Base-by-base conservation (phyloP, 2,888 invertebrate genomes). In the Leptinotarsa tumamoca region DNA sequence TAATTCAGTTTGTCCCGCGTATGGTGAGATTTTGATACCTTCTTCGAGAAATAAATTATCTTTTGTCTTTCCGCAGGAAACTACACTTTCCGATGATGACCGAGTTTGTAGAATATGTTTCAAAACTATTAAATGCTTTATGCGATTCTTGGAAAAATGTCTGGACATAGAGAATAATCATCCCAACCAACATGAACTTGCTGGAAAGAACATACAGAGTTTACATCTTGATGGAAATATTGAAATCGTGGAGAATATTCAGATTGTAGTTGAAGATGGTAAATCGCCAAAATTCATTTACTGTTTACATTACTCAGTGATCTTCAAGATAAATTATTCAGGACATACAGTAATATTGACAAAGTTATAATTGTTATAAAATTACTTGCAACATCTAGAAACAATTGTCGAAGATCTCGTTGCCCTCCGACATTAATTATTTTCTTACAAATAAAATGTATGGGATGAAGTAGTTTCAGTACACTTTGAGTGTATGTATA, bases 91-190 rank as follows among this genome's bases (percentile, higher is more conserved):
- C 17, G 74, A 75, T 17, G 50, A 43, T 18, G 76, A 80, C 63
- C 67, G 69, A 18, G 75, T 80, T 72, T 80, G 80, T 72, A 68
- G 21, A 50, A 67, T 51, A 43, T 80, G 80, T 74, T 73, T 72
- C 50, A 69, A 74, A 56, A 76, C 69, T n/a, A 54, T 80, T 21
- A 76, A 72, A 56, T 72, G 54, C 13, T 76, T 75, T 61, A 49
- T 73, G 23, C 61, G 54, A 58, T 80, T 80, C 33, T 58, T 80
- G 13, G 72, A 78, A 14, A 78, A 72, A 68, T 80, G 80, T 58
- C 63, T 80, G 18, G 73, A 78, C 15, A 73, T 79, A 18, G 80
- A 80, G 52, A 52, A 61, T 4, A 66, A 73, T 63, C 18, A 75
- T 14, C 33, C 14, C 23, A 66, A 72, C 43, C 43, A 43, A 33